These are phyloP conservation scores for Gasterosteus aculeatus DNA, from an alignment of 2,113 vertebrate genomes.

Conservation along the genomic window DNA sequence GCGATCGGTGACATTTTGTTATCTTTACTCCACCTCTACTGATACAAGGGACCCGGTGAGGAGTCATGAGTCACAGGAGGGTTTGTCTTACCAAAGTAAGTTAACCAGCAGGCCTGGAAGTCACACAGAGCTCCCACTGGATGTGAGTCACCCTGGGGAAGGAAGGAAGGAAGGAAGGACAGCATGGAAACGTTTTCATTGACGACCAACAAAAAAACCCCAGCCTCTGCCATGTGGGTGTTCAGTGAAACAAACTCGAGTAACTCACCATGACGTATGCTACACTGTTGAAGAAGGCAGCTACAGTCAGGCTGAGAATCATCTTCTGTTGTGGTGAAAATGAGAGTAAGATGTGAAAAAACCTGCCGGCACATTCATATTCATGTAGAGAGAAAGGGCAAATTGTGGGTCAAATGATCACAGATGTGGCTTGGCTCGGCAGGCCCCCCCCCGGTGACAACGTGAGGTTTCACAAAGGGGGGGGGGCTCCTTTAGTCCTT, in stretches of 20 bases:
- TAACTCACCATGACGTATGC: slow-evolving; percentile 87
- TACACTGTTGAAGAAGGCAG: slow-evolving; percentile 84
- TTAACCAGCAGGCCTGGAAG: slow-evolving; percentile 88
- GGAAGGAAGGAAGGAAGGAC: slow-evolving; percentile 15
- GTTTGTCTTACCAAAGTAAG: slow-evolving; percentile 84
- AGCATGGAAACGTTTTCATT: slow-evolving; percentile 4
- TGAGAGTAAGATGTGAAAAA: slow-evolving; percentile 32
- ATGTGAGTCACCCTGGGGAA: slow-evolving; percentile 78
- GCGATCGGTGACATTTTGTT: slow-evolving; percentile 19
- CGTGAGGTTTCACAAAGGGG: slow-evolving; percentile 29
- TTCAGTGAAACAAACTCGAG: slow-evolving; percentile 24
- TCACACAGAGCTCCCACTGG: slow-evolving; percentile 79
- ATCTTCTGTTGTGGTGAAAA: slow-evolving; percentile 79
- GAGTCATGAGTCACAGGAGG: slow-evolving; percentile 17
- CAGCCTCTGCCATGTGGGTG: slow-evolving; percentile 7
- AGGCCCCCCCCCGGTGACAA: slow-evolving; percentile 32
- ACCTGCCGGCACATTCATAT: slow-evolving; percentile 31
- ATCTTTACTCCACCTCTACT: slow-evolving; percentile 24
- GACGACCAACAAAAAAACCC: not conserved
- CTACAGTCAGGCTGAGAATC: slow-evolving; percentile 84
- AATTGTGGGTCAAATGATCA: slow-evolving; percentile 56
- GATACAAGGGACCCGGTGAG: slow-evolving; percentile 7
- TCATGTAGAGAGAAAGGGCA: slow-evolving; percentile 38
- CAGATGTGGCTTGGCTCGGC: slow-evolving; percentile 45
- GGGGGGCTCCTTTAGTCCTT: slow-evolving; percentile 14